Base-by-base conservation (phyloP, 2,113 vertebrate species). In the Equus quagga region DNA sequence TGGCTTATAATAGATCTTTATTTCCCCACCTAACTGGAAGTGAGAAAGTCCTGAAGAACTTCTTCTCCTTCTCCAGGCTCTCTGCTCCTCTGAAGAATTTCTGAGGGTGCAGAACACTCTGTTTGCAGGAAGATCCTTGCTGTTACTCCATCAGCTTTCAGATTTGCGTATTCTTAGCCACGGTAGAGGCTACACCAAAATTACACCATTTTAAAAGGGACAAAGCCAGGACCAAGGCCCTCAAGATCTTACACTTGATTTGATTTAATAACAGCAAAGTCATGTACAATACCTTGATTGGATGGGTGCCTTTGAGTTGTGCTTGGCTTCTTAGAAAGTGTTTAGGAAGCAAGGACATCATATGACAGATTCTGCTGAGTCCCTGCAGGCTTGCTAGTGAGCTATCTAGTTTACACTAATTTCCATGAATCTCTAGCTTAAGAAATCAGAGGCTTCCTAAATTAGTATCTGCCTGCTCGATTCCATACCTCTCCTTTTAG, bases 21-120 rank as follows among this genome's bases (percentile, higher is more conserved):
- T 5, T 76, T 21, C 23, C 6, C 19, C 24, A 44, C 1, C 24
- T 36, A 51, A 46, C 21, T 54, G 33, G 10, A 36, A 51, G 26
- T 73, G 17, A 54, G 41, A 18, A 65, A 65, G 33, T 54, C 26
- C 1, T 62, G 6, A 26, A 82, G 60, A 91, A 89, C 65, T 41
- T 26, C 31, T 18, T 95, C 33, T 28, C n/a, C 69, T 78, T 44
- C 54, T 92, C 89, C 56, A 56, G 60, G 36, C 28, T 95, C 67
- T 89, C 21, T 28, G 67, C 36, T 89, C 73, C 83, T 82, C 65
- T 0, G 73, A n/a, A 9, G 62, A 91, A 31, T 13, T 51, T 49
- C 1, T 54, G 36, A 79, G 19, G n/a, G 13, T 33, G 36, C 10
- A 85, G 36, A 79, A 0, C 0, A 31, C 41, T 6, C 0, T 58